phyloP scores from a whole-genome alignment of 2,113 vertebrate species.

The Bubo bubo region DNA sequence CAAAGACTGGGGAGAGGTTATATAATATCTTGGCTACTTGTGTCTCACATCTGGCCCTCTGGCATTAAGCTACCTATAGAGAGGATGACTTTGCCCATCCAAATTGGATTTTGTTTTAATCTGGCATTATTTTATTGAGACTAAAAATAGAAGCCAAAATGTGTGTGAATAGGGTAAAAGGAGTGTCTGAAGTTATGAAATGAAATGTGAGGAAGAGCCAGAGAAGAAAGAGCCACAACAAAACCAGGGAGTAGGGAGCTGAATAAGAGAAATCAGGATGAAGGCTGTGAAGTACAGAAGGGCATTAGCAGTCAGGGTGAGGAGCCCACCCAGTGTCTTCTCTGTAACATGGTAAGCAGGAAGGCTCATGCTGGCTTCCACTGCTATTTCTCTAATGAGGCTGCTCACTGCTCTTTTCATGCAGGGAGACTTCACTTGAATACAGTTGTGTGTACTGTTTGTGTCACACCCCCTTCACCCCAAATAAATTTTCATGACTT shows the following conservation, averaged over 20 bases:
- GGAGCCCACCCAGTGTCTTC: not conserved
- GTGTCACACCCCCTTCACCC: not conserved
- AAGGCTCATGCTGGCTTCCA: not conserved
- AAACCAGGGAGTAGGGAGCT: not conserved
- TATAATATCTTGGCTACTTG: constrained; percentile 16
- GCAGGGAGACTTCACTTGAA: not conserved
- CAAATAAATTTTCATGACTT: constrained; percentile 46
- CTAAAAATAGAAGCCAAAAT: constrained; percentile 36
- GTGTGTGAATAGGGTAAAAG: not conserved
- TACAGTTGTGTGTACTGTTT: constrained; percentile 9
- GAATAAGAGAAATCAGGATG: not conserved
- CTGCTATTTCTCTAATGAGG: not conserved
- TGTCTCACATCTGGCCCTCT: constrained; percentile 50
- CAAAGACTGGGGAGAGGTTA: not conserved
- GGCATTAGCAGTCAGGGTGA: not conserved
- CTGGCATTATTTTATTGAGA: constrained; percentile 4
- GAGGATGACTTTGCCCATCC: constrained; percentile 3
- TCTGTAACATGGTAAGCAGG: not conserved
- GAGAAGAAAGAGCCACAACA: not conserved
- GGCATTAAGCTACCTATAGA: not conserved
- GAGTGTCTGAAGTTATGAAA: constrained; percentile 19
- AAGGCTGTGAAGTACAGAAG: not conserved
- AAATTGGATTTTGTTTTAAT: constrained; percentile 52
- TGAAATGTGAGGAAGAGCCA: not conserved
- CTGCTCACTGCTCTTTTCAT: not conserved